Percentiles rank a stretch among this genome's conserved stretches.
Conservation (phyloP, 2,888 invertebrate genomes). For the Clivina fossor region DNA sequence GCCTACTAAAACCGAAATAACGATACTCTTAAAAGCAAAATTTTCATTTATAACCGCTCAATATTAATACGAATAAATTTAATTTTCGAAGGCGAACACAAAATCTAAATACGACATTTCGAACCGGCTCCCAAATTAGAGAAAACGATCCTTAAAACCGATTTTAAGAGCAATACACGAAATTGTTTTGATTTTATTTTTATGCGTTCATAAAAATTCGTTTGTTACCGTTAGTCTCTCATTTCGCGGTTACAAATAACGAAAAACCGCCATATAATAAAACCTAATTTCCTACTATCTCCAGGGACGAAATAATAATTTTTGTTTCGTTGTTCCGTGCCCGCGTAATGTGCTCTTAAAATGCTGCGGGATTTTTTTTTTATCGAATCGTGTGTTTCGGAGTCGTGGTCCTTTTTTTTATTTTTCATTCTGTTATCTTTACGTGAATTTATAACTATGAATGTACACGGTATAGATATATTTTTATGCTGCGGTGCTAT, state of each 20-base stretch:
- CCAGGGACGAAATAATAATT: slow-evolving; percentile 25
- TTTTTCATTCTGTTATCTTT: background rate
- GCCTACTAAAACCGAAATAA: too few species aligned
- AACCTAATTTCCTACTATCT: slow-evolving; percentile 29
- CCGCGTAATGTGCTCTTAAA: slow-evolving; percentile 29
- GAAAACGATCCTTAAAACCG: too few species aligned
- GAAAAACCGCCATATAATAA: slow-evolving; percentile 34
- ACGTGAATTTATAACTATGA: background rate
- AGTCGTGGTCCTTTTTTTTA: background rate
- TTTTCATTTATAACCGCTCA: too few species aligned
- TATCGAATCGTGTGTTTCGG: slow-evolving; percentile 26
- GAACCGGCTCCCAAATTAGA: too few species aligned
- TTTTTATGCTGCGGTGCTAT: too few species aligned
- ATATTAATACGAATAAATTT: too few species aligned
- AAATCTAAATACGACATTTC: too few species aligned
- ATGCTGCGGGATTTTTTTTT: slow-evolving; percentile 23
- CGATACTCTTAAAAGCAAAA: too few species aligned
- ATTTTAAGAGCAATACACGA: slow-evolving; percentile 11
- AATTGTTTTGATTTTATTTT: slow-evolving; percentile 33
- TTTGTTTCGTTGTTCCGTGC: slow-evolving; percentile 25
- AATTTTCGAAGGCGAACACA: too few species aligned
- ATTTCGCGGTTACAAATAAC: slow-evolving; percentile 29
- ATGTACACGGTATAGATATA: too few species aligned
- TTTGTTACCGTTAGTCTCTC: slow-evolving; percentile 19
- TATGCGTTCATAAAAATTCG: slow-evolving; percentile 29